Base-by-base conservation (phyloP, 2,113 vertebrate genomes). In the Gallinago undulata region DNA sequence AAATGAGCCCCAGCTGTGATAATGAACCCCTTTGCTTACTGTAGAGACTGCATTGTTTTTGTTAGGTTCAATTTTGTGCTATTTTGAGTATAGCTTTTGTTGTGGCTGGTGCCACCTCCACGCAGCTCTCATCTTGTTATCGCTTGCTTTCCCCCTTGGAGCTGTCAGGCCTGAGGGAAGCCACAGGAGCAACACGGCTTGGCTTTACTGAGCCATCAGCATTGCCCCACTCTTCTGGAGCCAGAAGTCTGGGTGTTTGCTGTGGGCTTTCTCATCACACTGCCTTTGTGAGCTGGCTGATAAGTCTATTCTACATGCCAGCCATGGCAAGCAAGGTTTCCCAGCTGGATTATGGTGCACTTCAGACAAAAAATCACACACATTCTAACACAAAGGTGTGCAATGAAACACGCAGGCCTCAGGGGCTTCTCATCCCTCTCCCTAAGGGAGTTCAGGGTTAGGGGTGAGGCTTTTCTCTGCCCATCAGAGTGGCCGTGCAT, bases 341-440 rank as follows among this genome's bases (percentile, higher is more conserved):
- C 11, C 30, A 35, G 50, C 45, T 70, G 76, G 59, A 66, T 80
- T 75, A 64, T 4, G 1, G 24, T 17, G 66, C 48, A 63, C 30
- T 69, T 66, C 15, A 51, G 75, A 43, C 1, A 4, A 80, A 86
- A 90, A 88, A 27, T 28, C 7, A 28, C 28, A 47, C 19, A 24
- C 0, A 1, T 35, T 41, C 6, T 24, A 56, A 60, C 14, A 45
- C 50, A 84, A 48, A 86, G 7, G 30, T 27, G 7, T 12, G 3
- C 57, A 70, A 19, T 12, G 53, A 68, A 56, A 60, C 48, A 35
- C 0, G 0, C 0, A 0, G 25, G 51, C 23, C 67, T 59, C 24
- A 14, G 68, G 12, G 33, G 37, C 41, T 21, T 72, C 73, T 51
- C 21, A 18, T n/a, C 60, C 8, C 35, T 48, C 74, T 74, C 13